These are phyloP conservation scores for Dioctria rufipes DNA, from an alignment of 2,888 invertebrate genomes.

Conservation along the genomic window DNA sequence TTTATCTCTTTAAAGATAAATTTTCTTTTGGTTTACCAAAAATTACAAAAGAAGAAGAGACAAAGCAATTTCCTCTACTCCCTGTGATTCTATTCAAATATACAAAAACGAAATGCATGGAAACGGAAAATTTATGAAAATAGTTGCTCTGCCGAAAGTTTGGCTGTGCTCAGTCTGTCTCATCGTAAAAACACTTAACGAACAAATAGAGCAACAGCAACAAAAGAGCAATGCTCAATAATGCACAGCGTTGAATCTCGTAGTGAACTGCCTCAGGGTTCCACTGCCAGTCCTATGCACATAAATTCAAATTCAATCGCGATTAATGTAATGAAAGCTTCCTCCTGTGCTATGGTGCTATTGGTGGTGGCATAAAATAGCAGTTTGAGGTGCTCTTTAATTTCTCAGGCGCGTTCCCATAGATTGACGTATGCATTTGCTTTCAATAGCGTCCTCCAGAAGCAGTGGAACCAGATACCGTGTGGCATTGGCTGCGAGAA, in stretches of 20 bases:
- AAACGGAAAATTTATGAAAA: slow-evolving; percentile 49
- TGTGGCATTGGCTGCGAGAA: neutral
- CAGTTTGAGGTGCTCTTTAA: slow-evolving; percentile 38
- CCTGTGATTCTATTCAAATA: slow-evolving; percentile 25
- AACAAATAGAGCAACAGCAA: slow-evolving; percentile 40
- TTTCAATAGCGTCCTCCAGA: neutral
- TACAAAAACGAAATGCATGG: slow-evolving; percentile 13
- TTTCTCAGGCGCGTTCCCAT: slow-evolving; percentile 22
- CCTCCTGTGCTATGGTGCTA: neutral
- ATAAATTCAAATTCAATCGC: slow-evolving; percentile 52
- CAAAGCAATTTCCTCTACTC: slow-evolving; percentile 43
- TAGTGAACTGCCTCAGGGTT: slow-evolving; percentile 34
- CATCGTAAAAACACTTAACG: slow-evolving; percentile 42
- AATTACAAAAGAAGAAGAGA: slow-evolving; percentile 31
- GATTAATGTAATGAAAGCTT: slow-evolving; percentile 48
- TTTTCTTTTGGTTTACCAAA: slow-evolving; percentile 33
- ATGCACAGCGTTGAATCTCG: slow-evolving; percentile 6
- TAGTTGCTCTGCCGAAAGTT: slow-evolving; percentile 42
- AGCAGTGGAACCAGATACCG: neutral
- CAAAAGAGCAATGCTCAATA: slow-evolving; percentile 42
- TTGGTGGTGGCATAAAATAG: slow-evolving; percentile 5
- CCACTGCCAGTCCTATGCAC: slow-evolving; percentile 10
- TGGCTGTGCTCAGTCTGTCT: slow-evolving; percentile 17
- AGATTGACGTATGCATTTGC: slow-evolving; percentile 33
- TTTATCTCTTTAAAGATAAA: slow-evolving; percentile 12